phyloP scores from a whole-genome alignment of 2,888 invertebrate genomes.

The Polietes domitor region DNA sequence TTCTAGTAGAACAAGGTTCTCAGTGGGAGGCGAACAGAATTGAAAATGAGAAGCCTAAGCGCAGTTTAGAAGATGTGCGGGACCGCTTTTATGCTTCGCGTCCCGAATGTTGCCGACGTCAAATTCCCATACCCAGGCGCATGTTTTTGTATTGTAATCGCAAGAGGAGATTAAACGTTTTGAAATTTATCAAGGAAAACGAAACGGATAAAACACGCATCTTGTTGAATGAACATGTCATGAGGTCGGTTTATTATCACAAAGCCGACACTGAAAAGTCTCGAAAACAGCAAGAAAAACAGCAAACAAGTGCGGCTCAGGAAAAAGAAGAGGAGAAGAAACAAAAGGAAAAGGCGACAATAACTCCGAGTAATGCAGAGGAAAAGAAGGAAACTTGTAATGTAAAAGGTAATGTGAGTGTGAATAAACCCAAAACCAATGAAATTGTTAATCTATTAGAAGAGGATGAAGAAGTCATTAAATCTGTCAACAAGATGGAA shows the following conservation, averaged over 20 bases:
- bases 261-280: constrained; percentile 63
- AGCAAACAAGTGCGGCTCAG: not conserved
- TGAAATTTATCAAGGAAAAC: constrained; percentile 61
- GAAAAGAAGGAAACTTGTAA: not conserved
- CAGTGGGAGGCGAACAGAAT: constrained; percentile 20
- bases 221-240: constrained; percentile 72
- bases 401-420: no score
- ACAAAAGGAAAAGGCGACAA: not conserved
- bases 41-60: constrained; percentile 36
- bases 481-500: constrained; percentile 21
- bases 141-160: constrained; percentile 71
- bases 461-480: constrained; percentile 33
- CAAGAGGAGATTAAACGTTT: constrained; percentile 68
- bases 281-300: not conserved
- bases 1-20: constrained; percentile 31
- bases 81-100: constrained; percentile 59
- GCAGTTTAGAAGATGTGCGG: constrained; percentile 56
- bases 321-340: not conserved
- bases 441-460: constrained; percentile 56
- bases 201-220: constrained; percentile 71
- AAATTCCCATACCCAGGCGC: constrained; percentile 74
- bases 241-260: constrained; percentile 74
- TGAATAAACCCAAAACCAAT: constrained; percentile 9
- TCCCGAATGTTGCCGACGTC: constrained; percentile 70
- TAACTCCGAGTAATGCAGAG: no score